These are phyloP conservation scores for Metellina segmentata DNA, from an alignment of 2,888 invertebrate genomes.

Conservation along the genomic window DNA sequence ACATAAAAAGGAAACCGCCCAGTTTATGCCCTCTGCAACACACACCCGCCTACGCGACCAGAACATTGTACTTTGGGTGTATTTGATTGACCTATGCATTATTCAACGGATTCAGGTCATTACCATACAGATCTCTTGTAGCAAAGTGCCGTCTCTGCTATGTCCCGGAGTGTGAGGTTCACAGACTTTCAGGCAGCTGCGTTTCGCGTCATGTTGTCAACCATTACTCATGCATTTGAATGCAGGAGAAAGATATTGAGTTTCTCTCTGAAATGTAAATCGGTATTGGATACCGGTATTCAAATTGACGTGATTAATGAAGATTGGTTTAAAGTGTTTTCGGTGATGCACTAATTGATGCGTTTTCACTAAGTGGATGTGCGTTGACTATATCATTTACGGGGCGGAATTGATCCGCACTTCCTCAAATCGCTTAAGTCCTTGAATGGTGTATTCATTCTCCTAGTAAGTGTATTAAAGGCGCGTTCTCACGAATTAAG, in stretches of 20 bases:
- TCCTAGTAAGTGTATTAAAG: too few relatives aligned
- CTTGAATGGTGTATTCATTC: too few relatives aligned
- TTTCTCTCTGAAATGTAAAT: not conserved
- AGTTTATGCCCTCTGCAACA: constrained; percentile 3
- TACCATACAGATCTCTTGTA: constrained; percentile 43
- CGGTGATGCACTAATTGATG: not conserved
- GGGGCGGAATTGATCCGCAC: too few relatives aligned
- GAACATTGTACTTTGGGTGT: constrained; percentile 17
- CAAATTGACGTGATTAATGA: not conserved
- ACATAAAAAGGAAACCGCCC: not conserved
- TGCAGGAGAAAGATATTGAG: not conserved
- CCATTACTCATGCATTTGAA: not conserved
- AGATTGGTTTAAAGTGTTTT: not conserved
- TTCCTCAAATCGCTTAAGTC: too few relatives aligned
- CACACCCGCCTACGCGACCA: constrained; percentile 3
- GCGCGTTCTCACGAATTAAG: too few relatives aligned
- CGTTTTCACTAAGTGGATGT: too few relatives aligned
- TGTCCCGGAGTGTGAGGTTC: not conserved
- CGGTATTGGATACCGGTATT: not conserved
- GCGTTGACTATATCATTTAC: too few relatives aligned
- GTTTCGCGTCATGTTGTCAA: not conserved
- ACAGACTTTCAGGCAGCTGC: constrained; percentile 13
- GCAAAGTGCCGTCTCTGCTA: not conserved
- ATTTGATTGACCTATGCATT: constrained; percentile 54
- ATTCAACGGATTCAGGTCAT: constrained; percentile 11